Percentiles rank a stretch among this genome's conserved stretches.
Evolutionary conservation across 1,140 invertebrate genomes (phyloP).

Genomic region (Orussus abietinus): DNA sequence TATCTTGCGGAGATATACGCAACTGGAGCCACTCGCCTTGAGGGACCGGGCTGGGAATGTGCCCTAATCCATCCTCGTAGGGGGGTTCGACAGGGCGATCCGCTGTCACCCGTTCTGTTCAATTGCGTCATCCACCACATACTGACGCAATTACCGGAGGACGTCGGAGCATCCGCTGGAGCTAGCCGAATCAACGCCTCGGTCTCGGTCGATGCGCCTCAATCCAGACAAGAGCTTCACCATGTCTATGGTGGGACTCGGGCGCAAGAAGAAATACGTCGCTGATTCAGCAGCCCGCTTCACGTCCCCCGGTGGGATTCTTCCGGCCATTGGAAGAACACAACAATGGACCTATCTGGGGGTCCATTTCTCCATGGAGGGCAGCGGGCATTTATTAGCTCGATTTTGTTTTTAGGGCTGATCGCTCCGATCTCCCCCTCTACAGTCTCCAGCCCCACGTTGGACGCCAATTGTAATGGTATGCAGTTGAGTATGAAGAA

Average conservation of each 20-base stretch:
- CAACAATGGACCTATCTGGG: constrained; percentile 36
- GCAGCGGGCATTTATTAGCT: too few relatives aligned
- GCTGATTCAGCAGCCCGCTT: neutral
- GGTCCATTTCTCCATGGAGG: constrained; percentile 22
- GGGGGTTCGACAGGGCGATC: constrained; percentile 32
- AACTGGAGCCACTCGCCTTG: neutral
- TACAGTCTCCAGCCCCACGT: too few relatives aligned
- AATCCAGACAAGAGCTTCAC: constrained; percentile 33
- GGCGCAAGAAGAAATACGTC: constrained; percentile 13
- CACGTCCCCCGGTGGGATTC: neutral
- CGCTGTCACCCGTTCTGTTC: constrained; percentile 27
- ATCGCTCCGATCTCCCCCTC: too few relatives aligned
- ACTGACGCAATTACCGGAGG: constrained; percentile 16
- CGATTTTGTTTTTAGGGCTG: too few relatives aligned
- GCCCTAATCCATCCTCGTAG: neutral
- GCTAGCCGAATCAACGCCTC: constrained; percentile 20
- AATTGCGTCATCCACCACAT: constrained; percentile 18
- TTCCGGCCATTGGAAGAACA: constrained; percentile 12
- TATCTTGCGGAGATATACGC: constrained; percentile 9
- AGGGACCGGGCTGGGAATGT: neutral
- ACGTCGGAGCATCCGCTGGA: constrained; percentile 24
- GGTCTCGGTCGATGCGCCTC: constrained; percentile 42
- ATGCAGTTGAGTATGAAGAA: too few relatives aligned
- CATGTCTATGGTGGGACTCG: constrained; percentile 25
- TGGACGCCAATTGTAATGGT: too few relatives aligned